Evolutionary conservation across 2,888 invertebrate genomes (phyloP), one percentile per base, ranked within the genome.

Genomic region (Chydorus sphaericus): DNA sequence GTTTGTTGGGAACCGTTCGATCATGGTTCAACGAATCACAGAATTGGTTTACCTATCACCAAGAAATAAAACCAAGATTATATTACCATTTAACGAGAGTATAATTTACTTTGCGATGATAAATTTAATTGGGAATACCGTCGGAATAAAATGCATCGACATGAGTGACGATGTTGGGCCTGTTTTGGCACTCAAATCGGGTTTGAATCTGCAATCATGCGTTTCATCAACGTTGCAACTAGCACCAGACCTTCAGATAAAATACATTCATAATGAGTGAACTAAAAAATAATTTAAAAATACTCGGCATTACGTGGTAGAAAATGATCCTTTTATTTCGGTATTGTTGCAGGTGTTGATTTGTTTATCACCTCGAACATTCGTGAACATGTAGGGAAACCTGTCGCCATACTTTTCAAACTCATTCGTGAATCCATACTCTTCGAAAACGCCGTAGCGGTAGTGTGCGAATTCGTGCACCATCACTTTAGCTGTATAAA

Each of bases 11-110:
- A 36, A 37, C 52, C 14, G 36, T 14, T 26, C 26, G 52, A n/a
- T 52, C 52, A 11, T 52, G 52, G 33, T 31, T 52, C 10, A 10
- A 36, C 30, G 29, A 28, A 52, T 52, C 52, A 37, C 30, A 52
- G 33, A 52, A 52, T n/a, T 52, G 33, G 4, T 20, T 11, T 8
- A 52, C 52, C 52, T 52, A 30, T 6, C 7, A n/a, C n/a, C n/a
- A 4, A 1, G 30, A 2, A n/a, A n/a, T n/a, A 36, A 31, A n/a
- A 49, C 28, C 4, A n/a, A 31, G 20, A 28, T 14, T 14, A 30
- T 3, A 16, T 44, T 11, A 7, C 8, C 10, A n/a, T 20, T 16
- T n/a, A 50, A 18, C 6, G 20, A 50, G 29, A 33, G 3, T n/a
- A n/a, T 14, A 4, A n/a, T 31, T 10, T 52, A 52, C 52, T n/a